A percentile compares a stretch with the other conserved stretches of the same genome.
Evolutionary conservation across 2,797 vertebrate species (phyloP).

Genomic region (Kryptopterus vitreolus): DNA sequence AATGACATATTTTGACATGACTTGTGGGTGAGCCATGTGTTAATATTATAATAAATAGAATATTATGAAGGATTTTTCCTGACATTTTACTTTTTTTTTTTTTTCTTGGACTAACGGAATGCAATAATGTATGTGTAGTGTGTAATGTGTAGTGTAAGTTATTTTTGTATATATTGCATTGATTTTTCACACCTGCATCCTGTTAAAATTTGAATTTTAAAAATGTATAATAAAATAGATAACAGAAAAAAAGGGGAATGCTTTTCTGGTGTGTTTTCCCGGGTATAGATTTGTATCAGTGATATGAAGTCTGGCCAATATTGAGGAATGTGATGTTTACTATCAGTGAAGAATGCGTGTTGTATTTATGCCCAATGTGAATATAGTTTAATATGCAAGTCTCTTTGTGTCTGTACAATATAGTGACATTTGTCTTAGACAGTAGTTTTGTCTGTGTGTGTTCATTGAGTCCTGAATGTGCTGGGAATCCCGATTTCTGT

Average conservation of each 20-base stretch:
- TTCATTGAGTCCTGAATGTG: background rate
- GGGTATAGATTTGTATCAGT: background rate
- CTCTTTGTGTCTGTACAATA: background rate
- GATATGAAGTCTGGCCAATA: background rate
- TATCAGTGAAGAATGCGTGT: background rate
- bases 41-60: no score
- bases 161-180: background rate
- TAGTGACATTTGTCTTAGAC: background rate
- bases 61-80: no score
- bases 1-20: background rate
- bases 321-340: background rate
- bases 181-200: background rate
- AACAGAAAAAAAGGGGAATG: background rate
- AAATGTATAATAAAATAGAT: no score
- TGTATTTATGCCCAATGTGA: background rate
- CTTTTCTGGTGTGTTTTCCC: background rate
- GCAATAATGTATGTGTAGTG: background rate
- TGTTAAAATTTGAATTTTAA: background rate
- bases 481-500: background rate
- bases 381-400: background rate
- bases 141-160: no score
- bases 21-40: background rate
- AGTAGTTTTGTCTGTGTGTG: background rate
- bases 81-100: background rate
- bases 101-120: background rate